Conservation (phyloP, 2,888 invertebrate species). For the Chirona hameri region DNA sequence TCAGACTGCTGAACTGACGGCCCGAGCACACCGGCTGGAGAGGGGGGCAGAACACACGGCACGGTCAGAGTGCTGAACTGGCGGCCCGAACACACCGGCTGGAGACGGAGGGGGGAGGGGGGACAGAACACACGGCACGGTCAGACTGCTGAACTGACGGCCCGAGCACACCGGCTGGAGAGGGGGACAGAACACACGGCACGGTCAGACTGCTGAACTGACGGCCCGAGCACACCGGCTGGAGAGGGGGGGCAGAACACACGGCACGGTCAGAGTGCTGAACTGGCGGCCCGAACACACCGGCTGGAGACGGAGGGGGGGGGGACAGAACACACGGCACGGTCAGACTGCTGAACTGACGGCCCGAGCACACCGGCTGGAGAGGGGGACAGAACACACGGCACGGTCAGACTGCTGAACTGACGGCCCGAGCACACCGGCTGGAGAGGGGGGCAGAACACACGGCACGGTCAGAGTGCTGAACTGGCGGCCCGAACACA, state of each 20-base stretch:
- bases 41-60: too few species aligned
- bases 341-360: slow-evolving; percentile 59
- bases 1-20: slow-evolving; percentile 58
- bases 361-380: neutral
- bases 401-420: slow-evolving; percentile 60
- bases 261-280: slow-evolving; percentile 56
- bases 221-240: neutral
- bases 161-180: neutral
- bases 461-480: slow-evolving; percentile 56
- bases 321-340: neutral
- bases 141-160: slow-evolving; percentile 58
- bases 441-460: too few species aligned
- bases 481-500: slow-evolving; percentile 46
- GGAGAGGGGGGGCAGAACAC: too few species aligned
- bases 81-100: neutral
- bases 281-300: slow-evolving; percentile 46
- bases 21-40: neutral
- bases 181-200: too few species aligned
- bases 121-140: slow-evolving; percentile 40
- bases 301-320: too few species aligned
- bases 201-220: slow-evolving; percentile 60
- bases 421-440: neutral
- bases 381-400: too few species aligned
- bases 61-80: slow-evolving; percentile 60
- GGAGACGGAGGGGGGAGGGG: too few species aligned